Percentiles rank a stretch among this genome's conserved stretches.
Evolutionary conservation across 1,140 invertebrate species (phyloP).

Genomic region (Apis dorsata): DNA sequence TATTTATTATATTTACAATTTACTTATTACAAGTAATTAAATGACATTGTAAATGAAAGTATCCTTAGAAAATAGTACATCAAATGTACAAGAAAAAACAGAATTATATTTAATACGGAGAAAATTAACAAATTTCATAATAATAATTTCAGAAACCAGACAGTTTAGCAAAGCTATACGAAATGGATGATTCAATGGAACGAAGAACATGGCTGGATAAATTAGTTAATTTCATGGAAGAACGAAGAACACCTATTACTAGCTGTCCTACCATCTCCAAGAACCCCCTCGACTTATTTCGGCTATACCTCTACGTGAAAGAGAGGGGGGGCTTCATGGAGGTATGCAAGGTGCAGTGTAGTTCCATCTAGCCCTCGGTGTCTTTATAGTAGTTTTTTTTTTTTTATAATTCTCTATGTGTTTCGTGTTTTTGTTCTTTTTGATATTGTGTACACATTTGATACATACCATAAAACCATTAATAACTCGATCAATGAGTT

Average conservation of each 20-base stretch:
- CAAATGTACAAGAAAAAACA: not conserved
- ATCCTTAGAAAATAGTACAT: slow-evolving; percentile 11
- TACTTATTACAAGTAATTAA: slow-evolving; percentile 19
- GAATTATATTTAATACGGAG: not conserved
- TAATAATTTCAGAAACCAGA: slow-evolving; percentile 88
- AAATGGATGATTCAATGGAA: slow-evolving; percentile 97
- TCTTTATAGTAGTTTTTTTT: slow-evolving; percentile 71
- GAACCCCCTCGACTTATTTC: slow-evolving; percentile 98
- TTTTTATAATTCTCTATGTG: slow-evolving; percentile 67
- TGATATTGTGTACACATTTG: slow-evolving; percentile 40
- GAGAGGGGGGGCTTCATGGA: slow-evolving; percentile 98
- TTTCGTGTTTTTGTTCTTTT: slow-evolving; percentile 58
- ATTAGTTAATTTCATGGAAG: slow-evolving; percentile 95
- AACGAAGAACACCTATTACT: slow-evolving; percentile 93
- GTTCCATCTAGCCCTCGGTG: slow-evolving; percentile 81
- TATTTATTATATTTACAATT: not conserved
- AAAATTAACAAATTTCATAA: slow-evolving; percentile 3
- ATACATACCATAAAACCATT: slow-evolving; percentile 8
- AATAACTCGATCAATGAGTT: slow-evolving; percentile 8
- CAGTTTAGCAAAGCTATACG: slow-evolving; percentile 95
- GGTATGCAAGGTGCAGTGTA: slow-evolving; percentile 91
- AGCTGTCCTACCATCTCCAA: slow-evolving; percentile 98
- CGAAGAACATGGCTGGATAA: slow-evolving; percentile 94
- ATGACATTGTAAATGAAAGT: not conserved
- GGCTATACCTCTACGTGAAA: slow-evolving; percentile 96